Percentiles rank a stretch among this genome's conserved stretches.
Evolutionary conservation across 2,113 vertebrate genomes (phyloP).

Genomic region (Phycodurus eques): DNA sequence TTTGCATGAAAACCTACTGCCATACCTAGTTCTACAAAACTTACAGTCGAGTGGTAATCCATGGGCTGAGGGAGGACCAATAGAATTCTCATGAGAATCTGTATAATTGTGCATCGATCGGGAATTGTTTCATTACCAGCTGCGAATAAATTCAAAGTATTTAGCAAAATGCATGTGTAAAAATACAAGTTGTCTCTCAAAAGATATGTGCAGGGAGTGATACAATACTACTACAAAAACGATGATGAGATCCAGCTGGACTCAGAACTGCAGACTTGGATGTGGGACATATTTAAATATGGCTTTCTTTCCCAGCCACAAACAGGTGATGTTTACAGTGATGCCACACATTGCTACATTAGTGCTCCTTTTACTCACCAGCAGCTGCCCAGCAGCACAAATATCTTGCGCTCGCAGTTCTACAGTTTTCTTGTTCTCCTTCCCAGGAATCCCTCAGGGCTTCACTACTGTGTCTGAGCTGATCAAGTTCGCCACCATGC

Average conservation of each 20-base stretch:
- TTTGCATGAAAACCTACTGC: too few relatives aligned
- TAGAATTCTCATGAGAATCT: too few relatives aligned
- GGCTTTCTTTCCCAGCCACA: slow-evolving; percentile 64
- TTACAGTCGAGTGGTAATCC: too few relatives aligned
- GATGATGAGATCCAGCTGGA: slow-evolving; percentile 59
- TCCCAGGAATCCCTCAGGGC: slow-evolving; percentile 51
- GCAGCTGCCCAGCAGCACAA: not conserved
- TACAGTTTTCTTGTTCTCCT: not conserved
- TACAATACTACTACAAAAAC: slow-evolving; percentile 54
- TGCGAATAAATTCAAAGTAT: too few relatives aligned
- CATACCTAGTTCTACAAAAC: too few relatives aligned
- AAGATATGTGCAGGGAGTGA: slow-evolving; percentile 66
- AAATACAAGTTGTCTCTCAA: not conserved
- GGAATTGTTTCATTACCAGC: too few relatives aligned
- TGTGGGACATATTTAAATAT: slow-evolving; percentile 75
- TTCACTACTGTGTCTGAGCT: slow-evolving; percentile 34
- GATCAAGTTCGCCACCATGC: slow-evolving; percentile 48
- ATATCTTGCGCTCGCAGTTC: not conserved
- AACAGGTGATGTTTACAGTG: slow-evolving; percentile 58
- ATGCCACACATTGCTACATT: not conserved
- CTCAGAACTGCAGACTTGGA: slow-evolving; percentile 76
- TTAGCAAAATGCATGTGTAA: too few relatives aligned
- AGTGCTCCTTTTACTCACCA: not conserved
- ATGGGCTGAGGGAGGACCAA: too few relatives aligned
- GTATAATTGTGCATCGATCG: too few relatives aligned